These are phyloP conservation scores for Nezara viridula DNA, from an alignment of 2,888 invertebrate species.

Conservation along the genomic window DNA sequence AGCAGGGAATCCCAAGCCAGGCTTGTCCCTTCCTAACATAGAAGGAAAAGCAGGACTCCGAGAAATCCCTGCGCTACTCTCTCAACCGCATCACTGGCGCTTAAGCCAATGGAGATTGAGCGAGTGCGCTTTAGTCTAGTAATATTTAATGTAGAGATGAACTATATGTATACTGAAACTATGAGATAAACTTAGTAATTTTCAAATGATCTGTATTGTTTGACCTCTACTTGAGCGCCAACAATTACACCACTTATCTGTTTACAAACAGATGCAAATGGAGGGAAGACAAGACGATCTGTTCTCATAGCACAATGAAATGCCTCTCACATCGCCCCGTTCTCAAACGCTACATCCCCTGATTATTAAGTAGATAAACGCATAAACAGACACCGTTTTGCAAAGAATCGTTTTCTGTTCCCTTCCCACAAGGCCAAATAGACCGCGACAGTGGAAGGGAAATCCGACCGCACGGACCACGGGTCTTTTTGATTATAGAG, in stretches of 20 bases:
- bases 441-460: conserved; percentile 14
- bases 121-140: no score
- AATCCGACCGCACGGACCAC: background rate
- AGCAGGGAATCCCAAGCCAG: no score
- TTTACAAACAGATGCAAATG: conserved; percentile 27
- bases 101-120: no score
- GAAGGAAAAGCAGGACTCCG: no score
- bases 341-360: background rate
- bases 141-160: no score
- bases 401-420: background rate
- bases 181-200: no score
- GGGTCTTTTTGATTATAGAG: background rate
- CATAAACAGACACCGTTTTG: background rate
- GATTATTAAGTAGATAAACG: conserved; percentile 11
- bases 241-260: background rate
- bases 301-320: background rate
- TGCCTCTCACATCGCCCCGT: background rate
- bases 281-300: background rate
- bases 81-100: no score
- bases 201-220: background rate
- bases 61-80: no score
- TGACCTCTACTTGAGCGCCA: background rate
- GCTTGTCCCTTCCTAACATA: no score
- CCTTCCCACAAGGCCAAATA: conserved; percentile 32
- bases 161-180: no score